Percentiles rank a stretch among this genome's conserved stretches.
These are phyloP conservation scores for Drosophila testacea DNA, from an alignment of 2,888 invertebrate genomes.

Conservation along the genomic window DNA sequence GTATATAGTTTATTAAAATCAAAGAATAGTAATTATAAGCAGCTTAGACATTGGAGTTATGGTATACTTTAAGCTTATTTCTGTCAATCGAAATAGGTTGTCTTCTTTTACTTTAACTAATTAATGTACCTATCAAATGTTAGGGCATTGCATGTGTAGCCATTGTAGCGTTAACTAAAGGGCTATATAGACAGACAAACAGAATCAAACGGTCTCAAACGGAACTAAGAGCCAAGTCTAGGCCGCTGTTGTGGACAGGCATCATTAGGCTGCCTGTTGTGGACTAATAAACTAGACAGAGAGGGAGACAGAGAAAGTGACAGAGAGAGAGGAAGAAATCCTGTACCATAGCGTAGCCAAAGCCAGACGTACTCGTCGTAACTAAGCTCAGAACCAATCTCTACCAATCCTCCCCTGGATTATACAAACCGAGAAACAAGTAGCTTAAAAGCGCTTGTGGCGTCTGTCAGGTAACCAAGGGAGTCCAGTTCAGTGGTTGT, in stretches of 20 bases:
- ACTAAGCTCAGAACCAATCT: slow-evolving; percentile 52
- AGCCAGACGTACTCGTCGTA: slow-evolving; percentile 40
- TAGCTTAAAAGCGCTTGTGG: slow-evolving; percentile 69
- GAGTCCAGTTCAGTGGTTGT: slow-evolving; percentile 12
- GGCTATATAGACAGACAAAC: slow-evolving; percentile 32
- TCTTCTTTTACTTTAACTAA: neutral
- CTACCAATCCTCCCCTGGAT: slow-evolving; percentile 51
- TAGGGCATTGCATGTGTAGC: slow-evolving; percentile 28
- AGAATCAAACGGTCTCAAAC: slow-evolving; percentile 46
- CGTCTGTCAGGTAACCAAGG: slow-evolving; percentile 24
- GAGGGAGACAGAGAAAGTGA: neutral
- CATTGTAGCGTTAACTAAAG: slow-evolving; percentile 69
- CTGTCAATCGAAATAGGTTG: no score
- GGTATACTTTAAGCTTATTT: no score
- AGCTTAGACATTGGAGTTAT: no score
- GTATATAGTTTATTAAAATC: no score
- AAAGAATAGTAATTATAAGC: no score
- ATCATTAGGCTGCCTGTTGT: slow-evolving; percentile 66
- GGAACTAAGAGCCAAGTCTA: slow-evolving; percentile 25
- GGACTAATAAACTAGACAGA: slow-evolving; percentile 70
- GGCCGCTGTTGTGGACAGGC: slow-evolving; percentile 67
- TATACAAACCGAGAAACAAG: slow-evolving; percentile 78
- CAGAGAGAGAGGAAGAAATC: neutral
- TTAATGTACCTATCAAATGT: neutral
- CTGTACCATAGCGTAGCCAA: slow-evolving; percentile 1